Percentiles rank a stretch among this genome's conserved stretches.
Evolutionary conservation across 2,888 invertebrate species (phyloP).

Genomic region (Scrobipalpa atriplicella): DNA sequence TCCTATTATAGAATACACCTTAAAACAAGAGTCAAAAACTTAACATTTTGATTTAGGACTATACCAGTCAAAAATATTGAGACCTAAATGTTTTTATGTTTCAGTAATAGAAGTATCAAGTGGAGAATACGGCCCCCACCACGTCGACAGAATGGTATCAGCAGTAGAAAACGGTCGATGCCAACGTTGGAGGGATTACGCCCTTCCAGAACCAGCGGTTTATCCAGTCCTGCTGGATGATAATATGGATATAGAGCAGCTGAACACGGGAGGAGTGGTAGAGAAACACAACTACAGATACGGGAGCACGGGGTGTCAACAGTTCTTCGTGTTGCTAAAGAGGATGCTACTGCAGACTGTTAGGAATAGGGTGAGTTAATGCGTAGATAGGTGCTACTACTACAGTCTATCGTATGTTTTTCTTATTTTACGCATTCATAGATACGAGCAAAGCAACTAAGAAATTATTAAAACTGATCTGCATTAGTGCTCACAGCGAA

Average conservation of each 20-base stretch:
- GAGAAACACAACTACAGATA: slow-evolving; percentile 79
- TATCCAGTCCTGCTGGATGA: neutral
- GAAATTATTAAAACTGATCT: too few species aligned
- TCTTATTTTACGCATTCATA: neutral
- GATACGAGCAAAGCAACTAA: neutral
- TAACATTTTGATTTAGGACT: too few species aligned
- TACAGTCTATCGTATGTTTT: too few species aligned
- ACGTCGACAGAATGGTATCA: slow-evolving; percentile 86
- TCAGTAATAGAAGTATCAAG: slow-evolving; percentile 91
- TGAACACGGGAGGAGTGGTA: slow-evolving; percentile 66
- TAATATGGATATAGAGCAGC: slow-evolving; percentile 64
- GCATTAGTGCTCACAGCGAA: too few species aligned
- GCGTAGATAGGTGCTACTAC: too few species aligned
- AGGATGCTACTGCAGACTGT: slow-evolving; percentile 90
- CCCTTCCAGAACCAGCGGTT: slow-evolving; percentile 41
- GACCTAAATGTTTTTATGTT: slow-evolving; percentile 38
- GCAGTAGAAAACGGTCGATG: slow-evolving; percentile 86
- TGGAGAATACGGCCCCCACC: slow-evolving; percentile 88
- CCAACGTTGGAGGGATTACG: slow-evolving; percentile 76
- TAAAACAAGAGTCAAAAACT: too few species aligned
- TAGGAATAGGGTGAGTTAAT: slow-evolving; percentile 84
- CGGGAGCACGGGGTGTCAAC: slow-evolving; percentile 84
- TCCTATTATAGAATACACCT: too few species aligned
- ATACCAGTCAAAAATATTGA: neutral
- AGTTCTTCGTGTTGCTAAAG: slow-evolving; percentile 85